A percentile compares a stretch with the other conserved stretches of the same genome.
phyloP scores from a whole-genome alignment of 1,140 invertebrate species.

The Brachystomella parvula region DNA sequence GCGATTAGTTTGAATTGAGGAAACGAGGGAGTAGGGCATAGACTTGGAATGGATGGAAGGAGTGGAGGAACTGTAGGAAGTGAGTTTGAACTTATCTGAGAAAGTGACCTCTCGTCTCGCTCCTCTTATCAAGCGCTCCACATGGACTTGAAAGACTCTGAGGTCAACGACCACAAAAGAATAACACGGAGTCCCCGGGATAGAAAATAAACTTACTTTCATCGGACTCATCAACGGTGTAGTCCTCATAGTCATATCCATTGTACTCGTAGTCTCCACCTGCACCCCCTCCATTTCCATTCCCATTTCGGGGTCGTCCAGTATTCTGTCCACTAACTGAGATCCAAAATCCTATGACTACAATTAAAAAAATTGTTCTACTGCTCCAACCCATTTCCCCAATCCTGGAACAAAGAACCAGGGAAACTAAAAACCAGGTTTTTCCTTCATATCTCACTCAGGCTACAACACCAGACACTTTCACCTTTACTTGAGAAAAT shows the following conservation, averaged over 20 bases:
- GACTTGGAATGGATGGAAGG: too few species aligned
- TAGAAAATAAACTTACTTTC: constrained; percentile 24
- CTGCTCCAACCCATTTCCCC: neutral
- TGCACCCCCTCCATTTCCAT: constrained; percentile 18
- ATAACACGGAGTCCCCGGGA: too few species aligned
- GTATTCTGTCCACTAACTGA: neutral
- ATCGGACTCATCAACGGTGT: constrained; percentile 29
- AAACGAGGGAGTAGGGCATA: too few species aligned
- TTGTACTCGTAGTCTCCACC: constrained; percentile 26
- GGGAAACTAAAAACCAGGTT: too few species aligned
- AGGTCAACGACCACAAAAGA: too few species aligned
- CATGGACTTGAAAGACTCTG: too few species aligned
- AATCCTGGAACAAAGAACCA: too few species aligned
- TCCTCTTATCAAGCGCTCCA: neutral
- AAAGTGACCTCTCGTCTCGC: neutral
- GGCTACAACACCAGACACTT: too few species aligned
- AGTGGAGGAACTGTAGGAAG: neutral
- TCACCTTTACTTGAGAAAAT: neutral
- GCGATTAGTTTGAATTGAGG: too few species aligned
- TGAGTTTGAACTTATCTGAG: neutral
- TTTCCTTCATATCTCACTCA: too few species aligned
- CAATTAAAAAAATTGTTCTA: neutral
- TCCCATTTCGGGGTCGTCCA: constrained; percentile 9
- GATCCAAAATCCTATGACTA: constrained; percentile 1
- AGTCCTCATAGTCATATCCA: constrained; percentile 34